These are phyloP conservation scores for Artibeus jamaicensis DNA, from an alignment of 2,797 vertebrate genomes.

Conservation along the genomic window DNA sequence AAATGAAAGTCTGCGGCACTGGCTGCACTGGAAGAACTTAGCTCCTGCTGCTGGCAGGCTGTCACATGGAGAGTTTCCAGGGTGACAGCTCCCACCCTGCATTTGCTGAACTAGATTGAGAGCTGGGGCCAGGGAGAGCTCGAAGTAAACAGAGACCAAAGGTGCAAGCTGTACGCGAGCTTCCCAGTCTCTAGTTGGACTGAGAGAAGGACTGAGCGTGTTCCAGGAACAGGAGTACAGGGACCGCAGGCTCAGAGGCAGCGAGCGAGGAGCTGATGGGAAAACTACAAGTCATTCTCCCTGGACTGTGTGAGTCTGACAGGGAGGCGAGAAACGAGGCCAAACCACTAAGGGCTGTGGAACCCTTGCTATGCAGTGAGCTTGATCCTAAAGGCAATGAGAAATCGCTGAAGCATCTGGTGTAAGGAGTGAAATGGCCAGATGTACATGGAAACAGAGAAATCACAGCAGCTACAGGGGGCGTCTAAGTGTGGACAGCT, in stretches of 20 bases:
- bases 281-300: not conserved
- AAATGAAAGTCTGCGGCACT: not conserved
- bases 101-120: not conserved
- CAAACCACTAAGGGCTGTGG: not conserved
- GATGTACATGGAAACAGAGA: not conserved
- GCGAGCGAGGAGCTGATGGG: not conserved
- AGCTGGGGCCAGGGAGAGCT: not conserved
- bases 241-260: not conserved
- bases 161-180: not conserved
- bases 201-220: not conserved
- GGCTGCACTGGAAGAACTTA: not conserved
- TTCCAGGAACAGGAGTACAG: not conserved
- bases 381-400: not conserved
- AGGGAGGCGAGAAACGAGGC: not conserved
- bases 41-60: not conserved
- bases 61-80: not conserved
- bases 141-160: not conserved
- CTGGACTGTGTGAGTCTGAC: not conserved
- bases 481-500: not conserved
- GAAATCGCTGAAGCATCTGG: not conserved
- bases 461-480: not conserved
- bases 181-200: not conserved
- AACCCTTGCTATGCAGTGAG: not conserved
- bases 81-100: not conserved
- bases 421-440: not conserved